Base-by-base conservation (phyloP, 2,888 invertebrate species). In the Sepioteuthis lessoniana region DNA sequence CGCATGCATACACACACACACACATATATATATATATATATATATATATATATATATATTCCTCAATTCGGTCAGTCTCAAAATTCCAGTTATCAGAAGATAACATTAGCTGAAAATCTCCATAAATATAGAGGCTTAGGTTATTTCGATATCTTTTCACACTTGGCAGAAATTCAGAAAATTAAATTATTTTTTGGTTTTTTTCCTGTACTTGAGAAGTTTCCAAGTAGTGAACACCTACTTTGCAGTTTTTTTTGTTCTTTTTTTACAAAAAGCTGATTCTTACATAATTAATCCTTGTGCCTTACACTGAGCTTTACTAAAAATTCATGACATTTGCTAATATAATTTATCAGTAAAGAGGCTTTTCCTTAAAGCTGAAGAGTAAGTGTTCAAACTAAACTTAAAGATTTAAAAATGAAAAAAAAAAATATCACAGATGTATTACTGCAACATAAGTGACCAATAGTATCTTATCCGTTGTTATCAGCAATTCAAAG, bases 41-140 rank as follows among this genome's bases (percentile, higher is more conserved):
- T 76, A 76, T 76, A 16, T n/a, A 76, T n/a, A n/a, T n/a, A n/a
- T n/a, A n/a, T n/a, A n/a, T n/a, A n/a, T n/a, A n/a, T n/a, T n/a
- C n/a, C n/a, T n/a, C 76, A 76, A 76, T 76, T 76, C 76, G 76
- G 76, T 76, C 76, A n/a, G 76, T 13, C n/a, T 76, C 76, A 76
- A 76, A 76, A 76, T 76, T 76, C 76, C 35, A 35, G n/a, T 35
- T 35, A 76, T 35, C 76, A 76, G n/a, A 76, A 76, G 76, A 76
- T 76, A 76, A 13, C n/a, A n/a, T 35, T n/a, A 76, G 76, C 4
- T 55, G 55, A 55, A 55, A 55, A 35, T 76, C n/a, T 76, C n/a
- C 76, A 76, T 76, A 35, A 76, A n/a, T 76, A 76, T 76, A 76
- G n/a, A 10, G n/a, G n/a, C 16, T 76, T n/a, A 35, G n/a, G n/a